Evolutionary conservation across 30 jellyfish, hydroid and myxozoan genomes (phyloP), one percentile per base, ranked within the genome.

Genomic region (Turritopsis rubra): DNA sequence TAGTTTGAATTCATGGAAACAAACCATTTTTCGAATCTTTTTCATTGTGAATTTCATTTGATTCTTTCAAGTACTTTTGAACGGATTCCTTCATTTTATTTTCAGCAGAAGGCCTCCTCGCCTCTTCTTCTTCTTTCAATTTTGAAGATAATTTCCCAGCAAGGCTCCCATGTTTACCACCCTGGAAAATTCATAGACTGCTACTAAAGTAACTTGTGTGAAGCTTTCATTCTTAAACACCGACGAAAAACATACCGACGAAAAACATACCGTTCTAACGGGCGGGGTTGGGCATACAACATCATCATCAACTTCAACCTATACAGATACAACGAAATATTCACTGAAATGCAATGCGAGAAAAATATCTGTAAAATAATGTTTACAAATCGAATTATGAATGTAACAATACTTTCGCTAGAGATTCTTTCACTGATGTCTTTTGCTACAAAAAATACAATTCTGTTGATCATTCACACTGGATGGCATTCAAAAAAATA

Each of bases 271-370:
- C 83, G 9, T 74, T 74, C 22, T 74, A 18, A 0, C 9, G 9
- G 83, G 83, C 16, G 83, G 66, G 9, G 54, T 22, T 18, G 54
- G 28, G 9, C 54, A 29, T 41, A 21, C 83, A 74, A 25, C 60
- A 74, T 22, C 60, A n/a, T 68, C 77, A 68, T 68, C 77, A 68
- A n/a, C 19, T 23, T 68, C 77, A 68, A n/a, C 21, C 28, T 68
- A n/a, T 7, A n/a, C 30, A 1, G 21, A 68, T 7, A 1, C 9
- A 68, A 68, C 77, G 19, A 8, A 68, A 41, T n/a, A n/a, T n/a
- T n/a, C n/a, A n/a, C n/a, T n/a, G n/a, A n/a, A n/a, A n/a, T n/a
- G n/a, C n/a, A n/a, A n/a, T n/a, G n/a, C n/a, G n/a, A n/a, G n/a
- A n/a, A n/a, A n/a, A n/a, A n/a, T n/a, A n/a, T n/a, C n/a, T n/a